Evolutionary conservation across 2,797 vertebrate genomes (phyloP).

Genomic region (Syndactyla subalaris): DNA sequence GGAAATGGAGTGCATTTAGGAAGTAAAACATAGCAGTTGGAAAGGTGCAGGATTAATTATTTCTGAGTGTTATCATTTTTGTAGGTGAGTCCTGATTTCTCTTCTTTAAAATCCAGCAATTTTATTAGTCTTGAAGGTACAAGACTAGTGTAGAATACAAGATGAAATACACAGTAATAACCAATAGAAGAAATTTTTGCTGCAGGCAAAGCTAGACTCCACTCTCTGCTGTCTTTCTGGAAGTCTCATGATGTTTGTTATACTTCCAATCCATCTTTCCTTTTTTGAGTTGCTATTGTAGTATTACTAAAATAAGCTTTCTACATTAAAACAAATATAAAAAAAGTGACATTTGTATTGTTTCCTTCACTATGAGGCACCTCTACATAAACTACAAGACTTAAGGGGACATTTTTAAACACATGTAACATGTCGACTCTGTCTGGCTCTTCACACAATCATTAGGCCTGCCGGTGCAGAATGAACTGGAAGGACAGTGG

Average conservation of each 20-base stretch:
- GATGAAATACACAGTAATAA: not conserved
- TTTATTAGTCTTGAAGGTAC: not conserved
- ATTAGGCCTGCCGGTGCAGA: fast-evolving
- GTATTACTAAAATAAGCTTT: not conserved
- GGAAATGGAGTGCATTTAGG: not conserved
- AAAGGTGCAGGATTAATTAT: not conserved
- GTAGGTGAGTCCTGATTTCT: not conserved
- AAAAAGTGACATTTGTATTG: not conserved
- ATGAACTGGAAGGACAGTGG: not conserved
- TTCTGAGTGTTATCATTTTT: not conserved
- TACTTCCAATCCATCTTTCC: not conserved
- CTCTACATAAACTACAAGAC: not conserved
- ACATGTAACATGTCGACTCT: not conserved
- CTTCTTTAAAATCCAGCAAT: not conserved
- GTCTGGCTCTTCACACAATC: not conserved
- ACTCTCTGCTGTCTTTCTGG: not conserved
- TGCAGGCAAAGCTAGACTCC: not conserved
- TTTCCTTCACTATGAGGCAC: not conserved
- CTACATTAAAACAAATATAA: not conserved
- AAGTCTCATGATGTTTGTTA: not conserved
- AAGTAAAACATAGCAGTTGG: not conserved
- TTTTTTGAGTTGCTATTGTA: not conserved
- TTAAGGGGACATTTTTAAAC: not conserved
- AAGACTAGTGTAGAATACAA: not conserved
- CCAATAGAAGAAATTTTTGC: not conserved